Evolutionary conservation across 1,140 invertebrate genomes (phyloP), one percentile per base, ranked within the genome.

Genomic region (Papilio polytes): DNA sequence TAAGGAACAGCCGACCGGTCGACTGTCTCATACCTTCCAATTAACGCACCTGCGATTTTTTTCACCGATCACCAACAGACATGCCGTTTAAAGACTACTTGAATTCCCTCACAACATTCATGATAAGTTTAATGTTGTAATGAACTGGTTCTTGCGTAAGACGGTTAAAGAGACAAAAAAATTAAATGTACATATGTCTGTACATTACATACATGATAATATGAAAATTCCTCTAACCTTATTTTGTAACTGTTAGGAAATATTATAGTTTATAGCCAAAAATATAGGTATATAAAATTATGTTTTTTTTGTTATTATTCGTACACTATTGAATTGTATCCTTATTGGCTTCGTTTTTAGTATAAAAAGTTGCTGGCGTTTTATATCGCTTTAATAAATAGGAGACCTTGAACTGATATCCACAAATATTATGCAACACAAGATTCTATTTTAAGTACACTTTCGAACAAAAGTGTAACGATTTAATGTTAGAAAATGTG

Each of bases 1-100:
- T 78, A 36, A 20, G 31, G 51, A 63, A 66, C 20, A 48, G 73
- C 22, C 22, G 48, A 78, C 77, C 77, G 77, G 56, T 66, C 56
- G 56, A n/a, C 59, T 80, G 78, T 66, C 13, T 66, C 63, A 78
- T 78, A 76, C 77, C 78, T 76, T 70, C 78, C 56, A 63, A 76
- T 80, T 74, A 78, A 66, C 41, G 72, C 81, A 82, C 79, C 81
- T 82, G 81, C 73, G 77, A 46, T 46, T 81, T 82, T 82, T 82
- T 78, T 66, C 63, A 70, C 63, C 77, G 76, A 78, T 74, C 73
- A n/a, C 51, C 31, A 59, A 20, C 26, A n/a, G 77, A 66, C 77
- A 46, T 56, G n/a, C n/a, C n/a, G 20, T 76, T 76, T 56, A 76
- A 78, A 63, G 77, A 66, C 26, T 63, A 63, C 20, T 44, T 46